phyloP scores from a whole-genome alignment of 2,888 invertebrate species.

The Adineta ricciae region DNA sequence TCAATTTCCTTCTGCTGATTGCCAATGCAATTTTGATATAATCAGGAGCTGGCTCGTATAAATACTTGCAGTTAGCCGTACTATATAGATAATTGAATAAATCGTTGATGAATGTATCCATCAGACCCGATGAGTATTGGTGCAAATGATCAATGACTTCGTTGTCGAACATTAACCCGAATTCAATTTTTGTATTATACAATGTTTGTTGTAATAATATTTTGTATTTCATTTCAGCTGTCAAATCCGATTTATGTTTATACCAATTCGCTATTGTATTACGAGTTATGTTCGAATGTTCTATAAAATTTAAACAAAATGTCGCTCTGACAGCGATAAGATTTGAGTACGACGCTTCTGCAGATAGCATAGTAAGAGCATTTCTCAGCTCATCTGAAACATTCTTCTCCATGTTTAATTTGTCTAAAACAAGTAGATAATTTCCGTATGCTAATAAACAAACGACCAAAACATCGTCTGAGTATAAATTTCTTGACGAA shows the following conservation, averaged over 20 bases:
- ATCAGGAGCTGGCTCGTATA: background rate
- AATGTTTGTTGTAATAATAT: background rate
- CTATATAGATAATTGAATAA: background rate
- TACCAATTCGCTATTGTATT: background rate
- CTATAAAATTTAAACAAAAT: background rate
- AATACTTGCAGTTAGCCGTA: background rate
- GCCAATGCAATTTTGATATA: background rate
- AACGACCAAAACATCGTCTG: background rate
- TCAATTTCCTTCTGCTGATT: no score
- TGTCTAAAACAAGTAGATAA: background rate
- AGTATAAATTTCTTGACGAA: background rate
- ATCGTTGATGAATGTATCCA: background rate
- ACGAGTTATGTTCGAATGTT: background rate
- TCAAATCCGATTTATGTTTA: background rate
- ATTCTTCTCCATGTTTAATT: background rate
- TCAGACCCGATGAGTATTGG: background rate
- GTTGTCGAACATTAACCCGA: background rate
- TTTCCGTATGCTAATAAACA: background rate
- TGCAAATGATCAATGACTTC: background rate
- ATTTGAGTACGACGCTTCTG: background rate
- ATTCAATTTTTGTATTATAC: background rate
- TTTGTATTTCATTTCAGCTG: background rate
- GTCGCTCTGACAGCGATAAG: background rate
- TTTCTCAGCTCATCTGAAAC: background rate
- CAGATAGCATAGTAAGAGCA: background rate